These are phyloP conservation scores for Rynchops niger DNA, from an alignment of 2,113 vertebrate species.

Conservation along the genomic window DNA sequence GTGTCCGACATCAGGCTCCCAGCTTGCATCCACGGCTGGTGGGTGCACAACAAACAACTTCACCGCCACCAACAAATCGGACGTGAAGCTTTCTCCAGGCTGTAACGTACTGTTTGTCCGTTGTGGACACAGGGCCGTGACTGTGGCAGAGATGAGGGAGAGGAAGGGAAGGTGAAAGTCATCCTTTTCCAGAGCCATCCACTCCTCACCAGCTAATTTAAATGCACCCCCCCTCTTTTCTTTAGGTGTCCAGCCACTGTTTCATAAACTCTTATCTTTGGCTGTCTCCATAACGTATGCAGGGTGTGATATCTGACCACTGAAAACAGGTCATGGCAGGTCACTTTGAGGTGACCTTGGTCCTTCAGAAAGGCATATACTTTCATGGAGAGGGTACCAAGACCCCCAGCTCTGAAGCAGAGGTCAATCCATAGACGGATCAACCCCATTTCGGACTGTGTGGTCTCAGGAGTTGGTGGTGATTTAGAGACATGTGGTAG, in stretches of 20 bases:
- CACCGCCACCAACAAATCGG: too few relatives aligned
- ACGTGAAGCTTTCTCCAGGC: accelerated
- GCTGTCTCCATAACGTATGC: accelerated
- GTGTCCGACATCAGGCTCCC: background rate
- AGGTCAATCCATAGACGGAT: background rate
- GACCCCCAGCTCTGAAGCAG: background rate
- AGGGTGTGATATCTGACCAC: background rate
- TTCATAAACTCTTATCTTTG: background rate
- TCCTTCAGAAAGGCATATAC: background rate
- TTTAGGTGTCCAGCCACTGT: background rate
- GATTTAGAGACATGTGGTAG: background rate
- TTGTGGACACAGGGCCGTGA: background rate
- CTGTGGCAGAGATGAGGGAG: background rate
- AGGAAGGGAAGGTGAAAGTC: background rate
- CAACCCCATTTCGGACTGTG: background rate
- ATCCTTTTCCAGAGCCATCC: background rate
- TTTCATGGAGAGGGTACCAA: accelerated
- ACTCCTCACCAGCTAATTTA: background rate
- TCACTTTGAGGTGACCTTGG: background rate
- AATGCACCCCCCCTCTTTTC: accelerated
- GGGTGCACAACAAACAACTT: background rate
- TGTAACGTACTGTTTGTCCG: accelerated
- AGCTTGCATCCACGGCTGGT: background rate
- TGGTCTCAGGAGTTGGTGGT: background rate
- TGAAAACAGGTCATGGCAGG: background rate